A percentile compares a stretch with the other conserved stretches of the same genome.
Conservation (phyloP, 2,888 invertebrate species). For the Bombylius major region DNA sequence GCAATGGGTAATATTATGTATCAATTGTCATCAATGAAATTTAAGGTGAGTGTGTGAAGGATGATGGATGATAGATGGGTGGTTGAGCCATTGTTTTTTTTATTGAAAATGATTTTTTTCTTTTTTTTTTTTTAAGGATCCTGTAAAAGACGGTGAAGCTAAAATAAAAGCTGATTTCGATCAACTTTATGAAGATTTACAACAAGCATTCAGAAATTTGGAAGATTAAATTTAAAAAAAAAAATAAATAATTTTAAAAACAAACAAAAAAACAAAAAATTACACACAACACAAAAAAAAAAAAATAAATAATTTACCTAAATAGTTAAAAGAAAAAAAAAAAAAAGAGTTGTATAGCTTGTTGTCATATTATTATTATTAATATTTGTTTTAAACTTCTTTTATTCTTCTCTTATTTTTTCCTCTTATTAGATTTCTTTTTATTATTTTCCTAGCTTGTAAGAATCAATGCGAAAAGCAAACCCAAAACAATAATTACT, state of each 20-base stretch:
- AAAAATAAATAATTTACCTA: too few species aligned
- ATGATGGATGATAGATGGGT: neutral
- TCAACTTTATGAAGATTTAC: slow-evolving; percentile 92
- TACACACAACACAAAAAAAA: too few species aligned
- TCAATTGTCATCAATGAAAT: slow-evolving; percentile 98
- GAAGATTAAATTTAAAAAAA: slow-evolving; percentile 73
- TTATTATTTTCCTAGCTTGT: neutral
- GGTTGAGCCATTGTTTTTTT: too few species aligned
- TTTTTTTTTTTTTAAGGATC: slow-evolving; percentile 55
- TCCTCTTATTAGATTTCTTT: neutral
- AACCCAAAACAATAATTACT: neutral
- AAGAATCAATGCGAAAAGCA: neutral
- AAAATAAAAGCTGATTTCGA: slow-evolving; percentile 97
- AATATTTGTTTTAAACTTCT: too few species aligned
- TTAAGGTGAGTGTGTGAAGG: slow-evolving; percentile 59
- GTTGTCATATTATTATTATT: neutral
- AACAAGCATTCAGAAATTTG: slow-evolving; percentile 93
- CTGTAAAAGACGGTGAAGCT: slow-evolving; percentile 93
- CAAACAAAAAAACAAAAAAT: neutral
- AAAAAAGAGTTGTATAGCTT: neutral
- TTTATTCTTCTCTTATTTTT: neutral
- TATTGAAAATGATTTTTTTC: neutral
- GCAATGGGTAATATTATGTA: slow-evolving; percentile 93
- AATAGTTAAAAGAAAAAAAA: too few species aligned
- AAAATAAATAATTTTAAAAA: neutral